These are phyloP conservation scores for Microcebus griseorufus DNA, from an alignment of 2,113 vertebrate genomes.

Conservation along the genomic window DNA sequence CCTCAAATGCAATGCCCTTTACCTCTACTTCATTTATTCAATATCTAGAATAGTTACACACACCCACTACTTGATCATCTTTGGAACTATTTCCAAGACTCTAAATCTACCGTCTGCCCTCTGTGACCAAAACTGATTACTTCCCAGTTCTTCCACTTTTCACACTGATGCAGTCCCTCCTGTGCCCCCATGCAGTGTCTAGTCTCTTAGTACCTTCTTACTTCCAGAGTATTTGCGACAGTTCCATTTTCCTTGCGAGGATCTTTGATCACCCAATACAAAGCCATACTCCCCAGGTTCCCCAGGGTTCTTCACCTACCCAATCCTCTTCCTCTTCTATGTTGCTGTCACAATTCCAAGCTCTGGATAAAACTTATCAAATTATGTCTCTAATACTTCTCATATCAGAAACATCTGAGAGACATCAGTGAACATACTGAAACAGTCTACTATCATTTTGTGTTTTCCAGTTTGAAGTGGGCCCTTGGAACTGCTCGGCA, in stretches of 20 bases:
- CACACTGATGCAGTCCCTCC: rapidly evolving
- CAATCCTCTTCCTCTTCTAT: not conserved
- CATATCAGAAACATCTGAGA: not conserved
- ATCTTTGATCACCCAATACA: not conserved
- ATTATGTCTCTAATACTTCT: no score
- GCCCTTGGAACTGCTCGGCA: not conserved
- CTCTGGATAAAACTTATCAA: not conserved
- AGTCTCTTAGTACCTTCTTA: not conserved
- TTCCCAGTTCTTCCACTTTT: not conserved
- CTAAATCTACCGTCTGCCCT: not conserved
- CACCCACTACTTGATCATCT: not conserved
- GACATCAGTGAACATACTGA: no score
- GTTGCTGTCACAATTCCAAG: not conserved
- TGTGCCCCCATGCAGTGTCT: not conserved
- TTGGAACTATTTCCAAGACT: not conserved
- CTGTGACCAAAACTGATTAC: not conserved
- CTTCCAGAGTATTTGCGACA: not conserved
- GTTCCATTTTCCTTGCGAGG: not conserved
- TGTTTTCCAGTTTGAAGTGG: not conserved
- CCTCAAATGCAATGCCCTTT: constrained; percentile 65
- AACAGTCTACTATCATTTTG: not conserved
- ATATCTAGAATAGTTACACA: not conserved
- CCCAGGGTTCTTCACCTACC: not conserved
- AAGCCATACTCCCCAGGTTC: not conserved
- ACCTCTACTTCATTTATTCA: constrained; percentile 14